phyloP scores from a whole-genome alignment of 2,797 vertebrate species.

The Ammospiza maritima region DNA sequence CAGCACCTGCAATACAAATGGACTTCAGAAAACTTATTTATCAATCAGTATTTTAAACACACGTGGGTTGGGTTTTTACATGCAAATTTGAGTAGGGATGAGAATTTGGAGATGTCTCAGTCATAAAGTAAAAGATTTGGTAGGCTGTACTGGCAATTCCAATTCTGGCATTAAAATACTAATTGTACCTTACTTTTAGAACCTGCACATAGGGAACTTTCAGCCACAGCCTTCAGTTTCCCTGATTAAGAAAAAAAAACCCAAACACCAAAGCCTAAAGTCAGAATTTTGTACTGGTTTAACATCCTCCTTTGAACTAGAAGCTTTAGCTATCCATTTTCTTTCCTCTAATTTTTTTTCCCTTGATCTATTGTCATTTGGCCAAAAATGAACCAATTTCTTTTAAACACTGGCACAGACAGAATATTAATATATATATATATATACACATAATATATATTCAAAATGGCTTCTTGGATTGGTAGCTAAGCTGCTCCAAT shows the following conservation, averaged over 20 bases:
- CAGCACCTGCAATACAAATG: not conserved
- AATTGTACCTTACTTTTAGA: not conserved
- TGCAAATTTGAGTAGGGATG: not conserved
- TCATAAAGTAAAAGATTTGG: not conserved
- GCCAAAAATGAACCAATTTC: not conserved
- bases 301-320: not conserved
- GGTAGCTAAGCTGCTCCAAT: not conserved
- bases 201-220: not conserved
- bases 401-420: not conserved
- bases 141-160: not conserved
- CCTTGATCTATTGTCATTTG: not conserved
- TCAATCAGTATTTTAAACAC: not conserved
- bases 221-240: not conserved
- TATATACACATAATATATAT: not conserved
- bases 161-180: not conserved
- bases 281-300: not conserved
- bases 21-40: not conserved
- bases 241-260: not conserved
- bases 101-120: not conserved
- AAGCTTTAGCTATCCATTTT: not conserved
- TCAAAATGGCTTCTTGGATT: not conserved
- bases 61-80: rapidly evolving
- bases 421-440: not conserved
- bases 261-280: not conserved
- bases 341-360: not conserved